Evolutionary conservation across 2,888 invertebrate species (phyloP), one percentile per base, ranked within the genome.

Genomic region (Microplitis manilae): DNA sequence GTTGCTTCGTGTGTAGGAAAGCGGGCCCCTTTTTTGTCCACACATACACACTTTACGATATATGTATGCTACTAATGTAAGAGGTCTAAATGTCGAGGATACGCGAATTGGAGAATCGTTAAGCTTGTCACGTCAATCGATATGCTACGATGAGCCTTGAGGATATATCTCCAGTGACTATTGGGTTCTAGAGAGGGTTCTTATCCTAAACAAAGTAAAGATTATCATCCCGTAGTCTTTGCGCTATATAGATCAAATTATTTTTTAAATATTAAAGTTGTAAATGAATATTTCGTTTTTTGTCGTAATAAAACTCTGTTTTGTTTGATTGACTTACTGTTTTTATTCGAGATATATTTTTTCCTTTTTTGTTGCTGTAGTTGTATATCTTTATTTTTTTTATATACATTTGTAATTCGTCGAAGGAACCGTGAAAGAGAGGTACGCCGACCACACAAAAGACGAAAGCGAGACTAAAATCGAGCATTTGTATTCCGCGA

Each of bases 401-500:
- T n/a, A 59, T 62, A 62, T 71, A 62, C 61, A 38, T 61, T 61
- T 15, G 62, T 71, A 71, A 71, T 71, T 71, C 39, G 62, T 71
- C 61, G 62, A n/a, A 39, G 62, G 71, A 62, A 61, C 62, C 17
- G 61, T 71, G 62, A 61, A 71, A 62, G 61, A 71, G 39, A 39
- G 71, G 40, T 38, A 61, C 60, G 60, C 61, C 60, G 72, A 61
- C 38, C 72, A 72, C 72, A 70, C 17, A 61, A 60, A 69, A 39
- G 69, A 71, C 77, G 72, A 64, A 81, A 80, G 75, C 76, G 77
- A 82, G 81, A 79, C 60, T 82, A 78, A 86, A 87, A 86, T 85
- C 86, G 82, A 83, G 86, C 88, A 89, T 89, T 89, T 88, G 87
- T 89, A 89, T 89, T 89, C 89, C 84, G 85, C 83, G 83, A 85